Base-by-base conservation (phyloP, 2,113 vertebrate genomes). In the Miniopterus natalensis region DNA sequence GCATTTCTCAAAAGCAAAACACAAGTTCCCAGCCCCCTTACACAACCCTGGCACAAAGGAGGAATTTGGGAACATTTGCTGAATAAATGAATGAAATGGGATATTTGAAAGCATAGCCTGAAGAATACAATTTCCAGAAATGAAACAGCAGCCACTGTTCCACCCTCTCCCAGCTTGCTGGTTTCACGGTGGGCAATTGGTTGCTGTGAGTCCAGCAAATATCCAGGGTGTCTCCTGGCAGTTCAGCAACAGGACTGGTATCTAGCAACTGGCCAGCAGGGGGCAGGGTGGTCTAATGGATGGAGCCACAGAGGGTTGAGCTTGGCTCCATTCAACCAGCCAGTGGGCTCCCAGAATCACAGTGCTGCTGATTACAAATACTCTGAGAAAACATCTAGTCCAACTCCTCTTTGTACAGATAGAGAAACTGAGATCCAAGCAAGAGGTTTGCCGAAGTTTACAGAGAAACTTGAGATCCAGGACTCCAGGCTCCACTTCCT, bases 251-350 rank as follows among this genome's bases (percentile, higher is more conserved):
- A 21, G 15, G 66, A 31, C 77, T 86, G 73, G 83, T 27, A 20
- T 86, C 47, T 55, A 70, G 61, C 42, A 70, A 40, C 59, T 1
- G 31, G 70, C 84, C 95, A 92, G 83, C 93, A 98, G 83, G 80
- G 94, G 78, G 71, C 92, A 95, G 80, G 18, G 49, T 73, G 71
- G 84, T 53, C 83, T 94, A 49, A 89, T 68, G 65, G n/a, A 92
- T 89, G 25, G 51, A 84, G 70, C 4, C 29, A 42, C 81, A 3
- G 23, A 27, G 23, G 18, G 1, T 1, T 42, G 63, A 42, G 12
- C 31, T 45, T 47, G 31, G 84, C 63, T 95, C 90, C 49, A 15
- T 59, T 61, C 51, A 45, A 15, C 75, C 47, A 57, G 83, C 14
- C 47, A 74, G 45, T 42, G 27, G n/a, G 27, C 55, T 87, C 53